Conservation (phyloP, 2,888 invertebrate genomes). For the Poecilus cupreus region DNA sequence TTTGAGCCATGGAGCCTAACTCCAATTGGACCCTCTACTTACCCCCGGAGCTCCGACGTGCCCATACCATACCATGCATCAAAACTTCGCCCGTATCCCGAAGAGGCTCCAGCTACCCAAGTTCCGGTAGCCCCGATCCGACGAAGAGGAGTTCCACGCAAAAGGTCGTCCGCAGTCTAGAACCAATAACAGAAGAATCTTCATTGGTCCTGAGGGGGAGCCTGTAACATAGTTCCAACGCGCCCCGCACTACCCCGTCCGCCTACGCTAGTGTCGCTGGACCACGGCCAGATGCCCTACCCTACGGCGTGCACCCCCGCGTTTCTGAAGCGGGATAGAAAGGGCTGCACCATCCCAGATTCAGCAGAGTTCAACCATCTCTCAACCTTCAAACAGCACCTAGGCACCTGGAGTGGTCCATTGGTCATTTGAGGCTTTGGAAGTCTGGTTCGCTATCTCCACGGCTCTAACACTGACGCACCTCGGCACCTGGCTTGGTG, state of each 20-base stretch:
- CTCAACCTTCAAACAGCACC: no score
- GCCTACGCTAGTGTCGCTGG: background rate
- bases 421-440: background rate
- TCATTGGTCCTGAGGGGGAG: conserved; percentile 15
- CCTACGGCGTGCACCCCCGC: background rate
- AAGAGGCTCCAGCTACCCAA: background rate
- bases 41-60: background rate
- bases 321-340: background rate
- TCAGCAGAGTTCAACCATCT: no score
- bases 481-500: background rate
- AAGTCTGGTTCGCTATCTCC: no score
- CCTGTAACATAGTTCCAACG: background rate
- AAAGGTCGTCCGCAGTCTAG: background rate
- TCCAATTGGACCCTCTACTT: background rate
- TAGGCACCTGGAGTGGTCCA: background rate
- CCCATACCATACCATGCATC: background rate
- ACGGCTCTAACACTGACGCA: no score
- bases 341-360: background rate
- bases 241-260: no score
- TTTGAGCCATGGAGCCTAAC: no score
- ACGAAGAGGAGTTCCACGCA: background rate
- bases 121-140: background rate
- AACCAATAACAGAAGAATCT: background rate
- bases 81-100: background rate
- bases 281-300: background rate